Conservation (phyloP, 2,797 vertebrate species). For the Carduelis carduelis region DNA sequence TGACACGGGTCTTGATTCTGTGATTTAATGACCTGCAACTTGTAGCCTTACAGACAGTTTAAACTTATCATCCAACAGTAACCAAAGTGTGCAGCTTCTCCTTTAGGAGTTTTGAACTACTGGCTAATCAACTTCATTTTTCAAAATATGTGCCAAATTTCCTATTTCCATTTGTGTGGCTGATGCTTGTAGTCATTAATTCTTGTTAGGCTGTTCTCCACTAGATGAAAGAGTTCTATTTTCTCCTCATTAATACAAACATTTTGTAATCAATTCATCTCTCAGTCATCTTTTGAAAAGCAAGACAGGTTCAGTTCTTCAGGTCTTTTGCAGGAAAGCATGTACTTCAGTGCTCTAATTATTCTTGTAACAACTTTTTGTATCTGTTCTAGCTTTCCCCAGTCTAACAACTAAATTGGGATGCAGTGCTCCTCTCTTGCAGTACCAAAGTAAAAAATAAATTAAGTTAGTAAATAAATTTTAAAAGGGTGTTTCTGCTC, state of each 20-base stretch:
- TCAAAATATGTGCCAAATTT: background rate
- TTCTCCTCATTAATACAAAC: background rate
- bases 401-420: background rate
- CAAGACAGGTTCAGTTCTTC: background rate
- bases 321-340: background rate
- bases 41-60: background rate
- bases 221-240: background rate
- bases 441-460: background rate
- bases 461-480: background rate
- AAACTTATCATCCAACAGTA: background rate
- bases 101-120: background rate
- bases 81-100: background rate
- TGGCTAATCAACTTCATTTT: background rate
- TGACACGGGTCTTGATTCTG: accelerated
- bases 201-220: background rate
- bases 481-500: background rate
- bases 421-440: background rate
- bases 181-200: slow-evolving; percentile 7
- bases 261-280: background rate
- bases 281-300: background rate
- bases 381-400: background rate
- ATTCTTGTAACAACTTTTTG: background rate
- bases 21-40: background rate
- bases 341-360: background rate
- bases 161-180: background rate